phyloP scores from a whole-genome alignment of 2,888 invertebrate genomes.

The Drosophila demipolita region DNA sequence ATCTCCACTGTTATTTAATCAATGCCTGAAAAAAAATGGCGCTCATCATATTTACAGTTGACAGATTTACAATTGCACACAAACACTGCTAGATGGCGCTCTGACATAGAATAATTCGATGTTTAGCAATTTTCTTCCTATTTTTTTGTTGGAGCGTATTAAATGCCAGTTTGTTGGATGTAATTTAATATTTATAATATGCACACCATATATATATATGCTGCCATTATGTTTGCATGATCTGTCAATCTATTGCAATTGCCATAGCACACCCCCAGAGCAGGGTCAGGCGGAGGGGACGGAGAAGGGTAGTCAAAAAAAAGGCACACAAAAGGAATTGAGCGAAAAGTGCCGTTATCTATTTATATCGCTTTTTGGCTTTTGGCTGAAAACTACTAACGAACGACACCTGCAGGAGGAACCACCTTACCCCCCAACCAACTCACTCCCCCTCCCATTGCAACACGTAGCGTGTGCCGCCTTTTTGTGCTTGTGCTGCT shows the following conservation, averaged over 20 bases:
- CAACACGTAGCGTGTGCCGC: slow-evolving; percentile 54
- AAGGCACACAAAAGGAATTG: slow-evolving; percentile 33
- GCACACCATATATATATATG: slow-evolving; percentile 51
- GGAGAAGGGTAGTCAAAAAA: slow-evolving; percentile 18
- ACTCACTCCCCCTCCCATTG: not conserved
- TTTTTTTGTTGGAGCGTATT: slow-evolving; percentile 19
- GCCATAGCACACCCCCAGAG: slow-evolving; percentile 34
- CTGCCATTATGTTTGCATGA: slow-evolving; percentile 80
- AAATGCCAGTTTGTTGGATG: slow-evolving; percentile 65
- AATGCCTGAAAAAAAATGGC: slow-evolving; percentile 7
- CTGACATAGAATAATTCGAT: slow-evolving; percentile 3
- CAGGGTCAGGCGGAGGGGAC: not conserved
- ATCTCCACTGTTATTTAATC: slow-evolving; percentile 26
- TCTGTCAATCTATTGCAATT: slow-evolving; percentile 76
- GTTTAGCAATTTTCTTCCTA: not conserved
- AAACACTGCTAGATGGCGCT: slow-evolving; percentile 26
- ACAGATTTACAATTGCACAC: slow-evolving; percentile 24
- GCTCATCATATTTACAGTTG: slow-evolving; percentile 28
- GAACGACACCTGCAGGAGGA: slow-evolving; percentile 71
- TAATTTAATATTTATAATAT: slow-evolving; percentile 79
- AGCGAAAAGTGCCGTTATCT: slow-evolving; percentile 75
- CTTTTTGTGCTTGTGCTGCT: slow-evolving; percentile 20
- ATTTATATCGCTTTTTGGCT: slow-evolving; percentile 80
- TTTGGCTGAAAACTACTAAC: slow-evolving; percentile 75
- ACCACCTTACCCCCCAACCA: slow-evolving; percentile 2